Base-by-base conservation (phyloP, 2,113 vertebrate species). In the Campylorhamphus procurvoides region DNA sequence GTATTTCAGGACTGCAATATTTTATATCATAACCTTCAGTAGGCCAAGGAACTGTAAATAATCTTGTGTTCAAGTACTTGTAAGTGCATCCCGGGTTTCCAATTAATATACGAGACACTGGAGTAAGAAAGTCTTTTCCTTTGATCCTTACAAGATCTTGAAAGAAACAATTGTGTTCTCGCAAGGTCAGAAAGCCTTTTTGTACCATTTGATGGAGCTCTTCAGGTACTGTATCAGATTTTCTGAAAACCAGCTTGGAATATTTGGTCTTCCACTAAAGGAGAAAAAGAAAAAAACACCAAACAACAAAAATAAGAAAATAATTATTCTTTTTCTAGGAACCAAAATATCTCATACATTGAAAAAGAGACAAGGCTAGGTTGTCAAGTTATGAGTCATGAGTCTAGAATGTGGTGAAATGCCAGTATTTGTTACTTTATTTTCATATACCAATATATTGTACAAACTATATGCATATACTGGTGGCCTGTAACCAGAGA, bases 11-110 rank as follows among this genome's bases (percentile, higher is more conserved):
- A 94, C 98, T 98, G 17, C 98, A 98, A 89, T 99, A 99, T 58
- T 91, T 97, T 69, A 98, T 52, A 94, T 97, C 71, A 50, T 91
- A 85, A 50, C 95, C 97, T 74, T 97, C 98, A 97, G 96, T 96
- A 71, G 99, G 98, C 99, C 99, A 99, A 60, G 99, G 99, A 58
- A 99, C 98, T 19, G 99, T 98, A 94, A 99, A 99, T 83, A 99
- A 98, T 92, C 99, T 98, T 8, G 99, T 99, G 96, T 99, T 99
- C 97, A 99, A 98, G 89, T 99, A 99, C 87, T 98, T 99, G 90
- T 99, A 99, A 79, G 99, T 99, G 94, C 97, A 98, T 68, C 99
- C 99, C 2, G 99, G 98, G 77, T 98, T 97, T 56, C 99, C 99
- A 71, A 99, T 98, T 85, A 99, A 98, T 88, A 98, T 97, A 40